Evolutionary conservation across 2,797 vertebrate species (phyloP).

Genomic region (Myotis findleyi): DNA sequence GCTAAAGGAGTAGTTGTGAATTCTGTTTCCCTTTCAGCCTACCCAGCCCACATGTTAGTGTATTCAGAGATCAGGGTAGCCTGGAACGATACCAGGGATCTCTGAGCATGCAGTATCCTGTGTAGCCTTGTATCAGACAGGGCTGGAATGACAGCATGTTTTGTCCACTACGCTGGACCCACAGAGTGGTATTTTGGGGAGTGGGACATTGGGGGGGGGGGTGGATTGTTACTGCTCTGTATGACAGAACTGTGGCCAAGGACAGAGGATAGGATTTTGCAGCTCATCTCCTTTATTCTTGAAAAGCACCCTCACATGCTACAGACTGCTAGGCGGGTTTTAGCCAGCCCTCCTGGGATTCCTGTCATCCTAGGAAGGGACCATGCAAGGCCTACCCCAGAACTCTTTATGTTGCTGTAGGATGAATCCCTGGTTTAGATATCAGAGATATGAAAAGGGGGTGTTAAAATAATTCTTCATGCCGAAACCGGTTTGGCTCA

Average conservation of each 20-base stretch:
- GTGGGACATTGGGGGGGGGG: not conserved
- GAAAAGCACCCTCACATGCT: not conserved
- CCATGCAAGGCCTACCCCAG: not conserved
- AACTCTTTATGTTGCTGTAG: not conserved
- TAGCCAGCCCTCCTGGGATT: not conserved
- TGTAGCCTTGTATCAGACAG: not conserved
- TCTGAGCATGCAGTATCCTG: not conserved
- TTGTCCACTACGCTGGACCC: not conserved
- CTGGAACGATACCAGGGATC: not conserved
- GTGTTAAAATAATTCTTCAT: conserved; percentile 47
- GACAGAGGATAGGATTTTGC: conserved; percentile 9
- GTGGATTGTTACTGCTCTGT: not conserved
- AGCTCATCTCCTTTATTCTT: conserved; percentile 6
- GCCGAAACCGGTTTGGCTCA: too few relatives aligned
- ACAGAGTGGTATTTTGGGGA: not conserved
- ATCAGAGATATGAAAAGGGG: not conserved
- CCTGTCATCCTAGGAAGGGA: not conserved
- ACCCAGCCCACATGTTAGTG: not conserved
- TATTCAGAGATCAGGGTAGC: not conserved
- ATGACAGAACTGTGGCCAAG: conserved; percentile 17
- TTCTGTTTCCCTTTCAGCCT: conserved; percentile 24
- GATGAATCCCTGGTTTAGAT: not conserved
- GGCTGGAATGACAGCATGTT: not conserved
- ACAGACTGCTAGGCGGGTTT: not conserved
- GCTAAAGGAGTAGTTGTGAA: not conserved